Evolutionary conservation across 2,113 vertebrate genomes (phyloP), one percentile per base, ranked within the genome.

Genomic region (Falcunculus frontatus): DNA sequence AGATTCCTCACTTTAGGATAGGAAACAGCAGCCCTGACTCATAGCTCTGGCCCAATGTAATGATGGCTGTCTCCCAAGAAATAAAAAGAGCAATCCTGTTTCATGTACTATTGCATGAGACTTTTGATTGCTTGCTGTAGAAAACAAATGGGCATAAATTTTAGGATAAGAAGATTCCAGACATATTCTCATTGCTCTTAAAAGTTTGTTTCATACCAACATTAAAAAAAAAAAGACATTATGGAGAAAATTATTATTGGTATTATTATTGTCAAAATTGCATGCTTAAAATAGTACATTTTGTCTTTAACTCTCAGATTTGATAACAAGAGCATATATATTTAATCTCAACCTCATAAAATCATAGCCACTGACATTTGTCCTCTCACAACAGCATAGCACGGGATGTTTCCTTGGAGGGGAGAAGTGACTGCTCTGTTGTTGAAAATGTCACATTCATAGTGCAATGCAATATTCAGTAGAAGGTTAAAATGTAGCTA

Each of bases 11-110:
- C 59, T 96, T 92, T 22, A 83, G 75, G 79, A 94, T 94, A 94
- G 85, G 87, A 97, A 97, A 94, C 87, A 95, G 91, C 95, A 96
- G 90, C 83, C 90, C 83, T 96, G 85, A 91, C 83, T 96, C 95
- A 91, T 70, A 96, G 52, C 35, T 94, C 92, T 90, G 85, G 82
- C 75, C 88, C 82, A 92, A 35, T 47, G 79, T 77, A 90, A 91
- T 29, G 76, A 84, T 88, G 95, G 79, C 85, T 63, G 55, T 77
- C 72, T 94, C 89, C 75, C 92, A 95, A 86, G 82, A 88, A 92
- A 95, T 65, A 74, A 88, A 91, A 89, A 56, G 67, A 88, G 37
- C 79, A 94, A 85, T 74, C 50, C 70, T 83, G 55, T 81, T 97
- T 81, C 68, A 62, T 72, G 76, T 83, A 64, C 60, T 72, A n/a